Evolutionary conservation across 2,113 vertebrate genomes (phyloP), one percentile per base, ranked within the genome.

Genomic region (Callorhinus ursinus): DNA sequence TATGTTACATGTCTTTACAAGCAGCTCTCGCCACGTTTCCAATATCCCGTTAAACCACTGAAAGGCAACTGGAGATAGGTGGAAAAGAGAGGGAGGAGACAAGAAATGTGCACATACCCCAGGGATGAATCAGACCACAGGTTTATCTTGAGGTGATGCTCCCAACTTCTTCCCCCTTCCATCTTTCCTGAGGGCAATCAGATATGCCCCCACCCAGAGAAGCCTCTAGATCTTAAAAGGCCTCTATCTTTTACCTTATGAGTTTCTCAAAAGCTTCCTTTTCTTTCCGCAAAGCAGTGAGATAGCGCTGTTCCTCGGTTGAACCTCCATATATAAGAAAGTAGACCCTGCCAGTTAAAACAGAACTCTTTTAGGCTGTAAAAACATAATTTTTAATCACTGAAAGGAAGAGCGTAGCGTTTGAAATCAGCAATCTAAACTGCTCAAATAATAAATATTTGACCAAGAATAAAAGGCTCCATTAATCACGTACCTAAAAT

Each of bases 251-350:
- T 98, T 98, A 99, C 99, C 99, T 99, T 97, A 99, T 99, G n/a
- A 99, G 99, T 96, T 99, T 99, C 89, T 99, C 99, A 1, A 99
- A 99, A 31, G 99, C 99, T 97, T 99, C 99, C 96, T 99, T 99
- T 96, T 99, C 99, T 88, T 99, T 99, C 21, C 99, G 99, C 83
- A 99, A 98, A 3, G 99, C 97, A 4, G 99, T 99, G 96, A 99
- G 99, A 91, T 99, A 99, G 81, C 99, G 99, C 93, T 99, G 99
- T 83, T 99, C 99, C 97, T 99, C 99, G 0, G 99, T 99, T 0
- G 99, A 99, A 80, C 99, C 99, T 87, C 99, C 99, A 7, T 99
- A 99, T 53, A 99, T 99, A 7, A 99, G 99, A 97, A 99, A 99
- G 98, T 99, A 99, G 96, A 99, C 99, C 97, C 99, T 99, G 92